phyloP scores from a whole-genome alignment of 92 coral and sea anemone species.

The Parazoanthus swiftii region DNA sequence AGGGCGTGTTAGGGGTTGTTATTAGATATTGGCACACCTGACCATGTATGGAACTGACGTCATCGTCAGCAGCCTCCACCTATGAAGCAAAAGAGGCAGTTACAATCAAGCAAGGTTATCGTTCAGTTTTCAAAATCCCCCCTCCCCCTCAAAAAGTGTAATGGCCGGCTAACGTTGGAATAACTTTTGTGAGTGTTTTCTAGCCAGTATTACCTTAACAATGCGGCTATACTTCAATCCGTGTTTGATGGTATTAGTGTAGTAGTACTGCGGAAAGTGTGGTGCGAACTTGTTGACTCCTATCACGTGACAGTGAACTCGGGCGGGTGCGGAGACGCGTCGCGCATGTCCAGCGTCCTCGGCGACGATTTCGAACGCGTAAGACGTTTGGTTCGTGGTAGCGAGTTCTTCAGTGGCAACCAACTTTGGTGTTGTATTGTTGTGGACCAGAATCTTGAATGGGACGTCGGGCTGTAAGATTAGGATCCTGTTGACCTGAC shows the following conservation, averaged over 20 bases:
- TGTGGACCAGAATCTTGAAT: neutral
- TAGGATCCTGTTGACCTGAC: neutral
- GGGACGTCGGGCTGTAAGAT: neutral
- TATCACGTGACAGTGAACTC: neutral
- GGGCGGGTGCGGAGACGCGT: neutral
- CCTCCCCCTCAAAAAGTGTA: no score
- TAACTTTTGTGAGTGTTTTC: no score
- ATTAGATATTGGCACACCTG: slow-evolving; percentile 71
- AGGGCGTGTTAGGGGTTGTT: slow-evolving; percentile 66
- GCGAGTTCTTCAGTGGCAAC: neutral
- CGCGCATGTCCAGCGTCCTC: neutral
- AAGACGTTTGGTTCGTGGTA: neutral
- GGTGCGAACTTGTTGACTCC: neutral
- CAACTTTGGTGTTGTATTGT: neutral
- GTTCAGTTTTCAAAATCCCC: no score
- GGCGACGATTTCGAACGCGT: neutral
- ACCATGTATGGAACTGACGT: slow-evolving; percentile 63
- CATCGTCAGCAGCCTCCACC: slow-evolving; percentile 74
- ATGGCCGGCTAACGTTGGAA: no score
- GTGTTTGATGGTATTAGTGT: neutral
- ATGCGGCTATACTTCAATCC: neutral
- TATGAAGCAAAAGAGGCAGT: neutral
- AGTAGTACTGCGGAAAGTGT: neutral
- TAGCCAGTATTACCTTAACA: neutral
- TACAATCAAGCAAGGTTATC: no score